Evolutionary conservation across 2,113 vertebrate species (phyloP).

Genomic region (Cervus canadensis): DNA sequence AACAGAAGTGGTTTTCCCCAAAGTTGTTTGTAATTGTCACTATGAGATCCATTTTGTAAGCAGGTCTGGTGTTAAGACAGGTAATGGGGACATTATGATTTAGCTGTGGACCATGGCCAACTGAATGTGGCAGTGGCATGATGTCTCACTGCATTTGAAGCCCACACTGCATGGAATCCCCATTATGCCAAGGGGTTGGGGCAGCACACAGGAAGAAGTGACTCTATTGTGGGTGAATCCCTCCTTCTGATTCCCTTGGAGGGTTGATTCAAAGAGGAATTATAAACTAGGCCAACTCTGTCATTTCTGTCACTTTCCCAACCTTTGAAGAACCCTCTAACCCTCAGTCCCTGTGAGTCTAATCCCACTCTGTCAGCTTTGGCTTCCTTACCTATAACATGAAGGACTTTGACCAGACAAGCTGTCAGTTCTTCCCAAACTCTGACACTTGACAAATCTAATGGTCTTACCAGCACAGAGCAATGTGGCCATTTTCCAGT

Average conservation of each 20-base stretch:
- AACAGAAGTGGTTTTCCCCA: background rate
- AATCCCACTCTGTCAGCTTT: background rate
- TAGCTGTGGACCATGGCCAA: background rate
- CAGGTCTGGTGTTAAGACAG: background rate
- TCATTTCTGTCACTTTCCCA: background rate
- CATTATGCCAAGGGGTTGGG: background rate
- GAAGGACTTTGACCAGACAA: conserved; percentile 1
- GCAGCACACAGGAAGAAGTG: background rate
- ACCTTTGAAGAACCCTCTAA: background rate
- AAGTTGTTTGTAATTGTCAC: background rate
- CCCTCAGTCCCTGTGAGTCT: background rate
- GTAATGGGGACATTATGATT: background rate
- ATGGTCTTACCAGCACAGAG: conserved; percentile 11
- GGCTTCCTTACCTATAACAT: conserved; percentile 1
- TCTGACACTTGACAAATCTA: background rate
- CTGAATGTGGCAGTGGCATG: background rate
- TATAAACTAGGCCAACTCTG: background rate
- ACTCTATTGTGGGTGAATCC: background rate
- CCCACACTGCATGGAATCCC: background rate
- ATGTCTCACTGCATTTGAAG: background rate
- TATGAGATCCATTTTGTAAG: conserved; percentile 11
- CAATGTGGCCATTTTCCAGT: conserved; percentile 11
- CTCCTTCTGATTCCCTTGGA: background rate
- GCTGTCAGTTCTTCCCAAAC: background rate
- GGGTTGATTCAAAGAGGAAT: background rate